Percentiles rank a stretch among this genome's conserved stretches.
Evolutionary conservation across 2,888 invertebrate genomes (phyloP).

Genomic region (Agonopterix subpropinquella): DNA sequence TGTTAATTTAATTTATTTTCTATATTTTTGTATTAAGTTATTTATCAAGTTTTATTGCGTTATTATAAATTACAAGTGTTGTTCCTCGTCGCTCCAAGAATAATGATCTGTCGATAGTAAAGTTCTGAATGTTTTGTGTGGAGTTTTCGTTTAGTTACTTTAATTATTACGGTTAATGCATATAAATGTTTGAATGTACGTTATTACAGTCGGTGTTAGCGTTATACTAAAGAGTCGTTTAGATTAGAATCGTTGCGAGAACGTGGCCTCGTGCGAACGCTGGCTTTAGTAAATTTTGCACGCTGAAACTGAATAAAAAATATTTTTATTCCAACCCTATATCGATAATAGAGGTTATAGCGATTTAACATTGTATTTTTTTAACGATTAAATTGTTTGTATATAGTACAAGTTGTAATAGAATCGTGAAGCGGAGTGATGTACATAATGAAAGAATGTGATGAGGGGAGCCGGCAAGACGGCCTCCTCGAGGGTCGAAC

Average conservation of each 20-base stretch:
- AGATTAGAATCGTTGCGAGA: constrained; percentile 49
- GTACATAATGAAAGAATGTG: constrained; percentile 63
- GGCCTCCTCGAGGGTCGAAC: constrained; percentile 34
- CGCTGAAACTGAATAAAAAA: constrained; percentile 53
- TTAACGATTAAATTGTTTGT: constrained; percentile 68
- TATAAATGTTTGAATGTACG: constrained; percentile 7
- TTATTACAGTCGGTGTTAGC: constrained; percentile 34
- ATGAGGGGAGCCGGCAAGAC: constrained; percentile 38
- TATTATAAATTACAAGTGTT: constrained; percentile 43
- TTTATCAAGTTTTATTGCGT: constrained; percentile 59
- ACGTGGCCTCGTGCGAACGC: constrained; percentile 44
- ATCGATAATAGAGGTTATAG: constrained; percentile 66
- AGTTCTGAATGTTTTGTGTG: constrained; percentile 48
- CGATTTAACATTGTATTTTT: constrained; percentile 71
- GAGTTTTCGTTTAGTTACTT: constrained; percentile 42
- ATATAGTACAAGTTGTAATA: constrained; percentile 74
- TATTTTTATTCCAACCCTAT: constrained; percentile 70
- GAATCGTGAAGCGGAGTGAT: constrained; percentile 57
- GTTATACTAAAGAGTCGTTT: constrained; percentile 27
- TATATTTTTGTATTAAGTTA: constrained; percentile 62
- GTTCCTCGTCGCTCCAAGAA: constrained; percentile 37
- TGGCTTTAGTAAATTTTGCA: constrained; percentile 69
- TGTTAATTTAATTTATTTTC: constrained; percentile 74
- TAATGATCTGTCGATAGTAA: constrained; percentile 55
- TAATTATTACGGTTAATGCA: constrained; percentile 30